Conservation (phyloP, 1,140 invertebrate species). For the Globodera rostochiensis region DNA sequence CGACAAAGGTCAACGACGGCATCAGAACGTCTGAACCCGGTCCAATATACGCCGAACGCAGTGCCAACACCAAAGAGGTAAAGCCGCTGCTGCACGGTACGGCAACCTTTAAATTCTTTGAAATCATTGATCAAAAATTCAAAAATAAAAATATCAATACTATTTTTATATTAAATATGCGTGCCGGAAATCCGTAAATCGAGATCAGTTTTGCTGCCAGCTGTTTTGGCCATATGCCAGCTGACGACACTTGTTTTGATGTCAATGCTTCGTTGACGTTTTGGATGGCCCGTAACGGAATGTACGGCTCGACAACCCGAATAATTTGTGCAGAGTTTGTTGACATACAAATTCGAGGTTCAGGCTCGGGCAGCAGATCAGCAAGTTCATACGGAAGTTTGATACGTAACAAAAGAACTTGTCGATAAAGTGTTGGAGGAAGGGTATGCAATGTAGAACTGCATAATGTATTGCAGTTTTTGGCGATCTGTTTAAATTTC, state of each 20-base stretch:
- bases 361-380: background rate
- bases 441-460: background rate
- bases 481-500: background rate
- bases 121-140: no score
- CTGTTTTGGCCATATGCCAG: background rate
- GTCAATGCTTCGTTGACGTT: background rate
- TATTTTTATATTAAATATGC: background rate
- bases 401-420: background rate
- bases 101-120: background rate
- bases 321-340: background rate
- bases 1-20: conserved; percentile 18
- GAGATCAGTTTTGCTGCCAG: background rate
- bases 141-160: no score
- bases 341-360: background rate
- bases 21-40: conserved; percentile 20
- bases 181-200: background rate
- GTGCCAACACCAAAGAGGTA: conserved; percentile 21
- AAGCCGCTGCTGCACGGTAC: conserved; percentile 14
- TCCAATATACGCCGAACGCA: conserved; percentile 10
- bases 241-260: background rate
- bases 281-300: background rate
- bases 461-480: background rate
- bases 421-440: background rate
- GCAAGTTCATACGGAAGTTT: background rate
- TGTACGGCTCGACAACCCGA: background rate